These are phyloP conservation scores for Myiopsitta monachus DNA, from an alignment of 2,113 vertebrate species.

Conservation along the genomic window DNA sequence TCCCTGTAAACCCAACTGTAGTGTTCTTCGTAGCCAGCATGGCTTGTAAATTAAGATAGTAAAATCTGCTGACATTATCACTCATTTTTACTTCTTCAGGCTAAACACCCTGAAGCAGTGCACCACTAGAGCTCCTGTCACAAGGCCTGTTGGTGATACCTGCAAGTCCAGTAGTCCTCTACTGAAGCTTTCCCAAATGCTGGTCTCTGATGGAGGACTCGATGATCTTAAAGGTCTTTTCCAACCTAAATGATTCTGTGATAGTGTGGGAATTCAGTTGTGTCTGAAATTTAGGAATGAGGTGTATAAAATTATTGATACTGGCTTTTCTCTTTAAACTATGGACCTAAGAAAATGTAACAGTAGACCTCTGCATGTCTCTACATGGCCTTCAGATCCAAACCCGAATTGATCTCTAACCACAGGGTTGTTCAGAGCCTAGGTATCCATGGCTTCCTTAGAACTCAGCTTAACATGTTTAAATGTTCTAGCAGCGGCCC, in stretches of 20 bases:
- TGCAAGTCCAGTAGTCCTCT: not conserved
- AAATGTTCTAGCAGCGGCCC: not conserved
- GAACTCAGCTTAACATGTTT: not conserved
- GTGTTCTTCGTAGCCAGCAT: not conserved
- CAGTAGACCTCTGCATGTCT: not conserved
- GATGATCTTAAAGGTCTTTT: not conserved
- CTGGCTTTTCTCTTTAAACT: not conserved
- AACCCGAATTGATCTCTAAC: not conserved
- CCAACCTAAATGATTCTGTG: not conserved
- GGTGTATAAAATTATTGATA: not conserved
- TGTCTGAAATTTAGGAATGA: not conserved
- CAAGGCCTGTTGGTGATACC: not conserved
- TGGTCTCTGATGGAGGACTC: not conserved
- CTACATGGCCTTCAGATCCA: not conserved
- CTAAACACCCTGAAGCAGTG: not conserved
- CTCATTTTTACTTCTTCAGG: not conserved
- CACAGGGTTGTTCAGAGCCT: not conserved
- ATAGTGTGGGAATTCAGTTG: not conserved
- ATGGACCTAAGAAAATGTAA: not conserved
- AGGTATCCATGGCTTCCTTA: not conserved
- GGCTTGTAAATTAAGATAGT: not conserved
- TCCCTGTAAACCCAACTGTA: rapidly evolving
- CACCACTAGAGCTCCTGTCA: not conserved
- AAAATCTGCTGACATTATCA: not conserved
- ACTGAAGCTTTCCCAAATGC: not conserved